phyloP scores from a whole-genome alignment of 2,113 vertebrate genomes.

The Erinaceus europaeus region DNA sequence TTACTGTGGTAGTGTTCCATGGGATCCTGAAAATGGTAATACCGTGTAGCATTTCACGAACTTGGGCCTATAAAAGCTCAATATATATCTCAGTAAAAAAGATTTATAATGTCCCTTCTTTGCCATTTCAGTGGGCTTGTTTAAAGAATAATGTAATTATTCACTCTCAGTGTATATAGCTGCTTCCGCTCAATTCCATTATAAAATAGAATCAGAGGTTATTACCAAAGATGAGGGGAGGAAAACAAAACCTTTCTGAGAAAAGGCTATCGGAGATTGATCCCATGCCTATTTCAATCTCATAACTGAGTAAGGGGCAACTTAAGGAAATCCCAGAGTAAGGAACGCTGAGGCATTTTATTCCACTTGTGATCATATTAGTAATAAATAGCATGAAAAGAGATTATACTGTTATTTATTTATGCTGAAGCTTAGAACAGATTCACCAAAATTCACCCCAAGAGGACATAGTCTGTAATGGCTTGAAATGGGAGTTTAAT shows the following conservation, averaged over 20 bases:
- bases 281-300: not conserved
- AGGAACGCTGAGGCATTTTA: not conserved
- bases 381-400: conserved; percentile 44
- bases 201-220: conserved; percentile 74
- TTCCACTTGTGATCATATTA: conserved; percentile 30
- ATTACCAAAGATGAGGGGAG: conserved; percentile 58
- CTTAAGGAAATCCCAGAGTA: conserved; percentile 35
- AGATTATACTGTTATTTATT: conserved; percentile 34
- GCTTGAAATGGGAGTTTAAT: conserved; percentile 34
- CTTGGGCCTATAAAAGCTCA: conserved; percentile 64
- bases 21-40: conserved; percentile 66
- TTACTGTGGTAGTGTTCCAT: conserved; percentile 34
- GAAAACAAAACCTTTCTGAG: conserved; percentile 69
- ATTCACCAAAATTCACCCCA: conserved; percentile 5
- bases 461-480: conserved; percentile 2
- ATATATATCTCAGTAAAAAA: conserved; percentile 66
- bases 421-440: not conserved
- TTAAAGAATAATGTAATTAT: conserved; percentile 70
- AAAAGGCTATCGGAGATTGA: conserved; percentile 65
- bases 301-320: conserved; percentile 45
- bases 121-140: conserved; percentile 66
- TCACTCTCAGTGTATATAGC: conserved; percentile 56
- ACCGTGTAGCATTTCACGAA: conserved; percentile 38
- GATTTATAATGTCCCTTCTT: conserved; percentile 55
- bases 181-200: conserved; percentile 68